These are phyloP conservation scores for Stenchaetothrips biformis DNA, from an alignment of 2,888 invertebrate species.

Conservation along the genomic window DNA sequence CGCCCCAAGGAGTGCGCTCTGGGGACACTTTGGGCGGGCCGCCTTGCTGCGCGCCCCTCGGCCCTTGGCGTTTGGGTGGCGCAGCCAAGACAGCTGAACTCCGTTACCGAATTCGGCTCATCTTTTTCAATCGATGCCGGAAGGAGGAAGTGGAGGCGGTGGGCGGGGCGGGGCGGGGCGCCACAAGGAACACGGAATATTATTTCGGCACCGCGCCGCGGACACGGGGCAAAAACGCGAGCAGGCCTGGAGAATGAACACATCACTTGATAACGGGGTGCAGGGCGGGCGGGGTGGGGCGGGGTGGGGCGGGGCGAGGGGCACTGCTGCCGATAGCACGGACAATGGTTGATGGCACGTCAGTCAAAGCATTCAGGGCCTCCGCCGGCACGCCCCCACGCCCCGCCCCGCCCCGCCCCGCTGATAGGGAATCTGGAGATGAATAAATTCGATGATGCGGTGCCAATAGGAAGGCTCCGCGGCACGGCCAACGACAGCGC, in stretches of 20 bases:
- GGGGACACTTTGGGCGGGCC: background rate
- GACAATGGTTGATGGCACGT: constrained; percentile 11
- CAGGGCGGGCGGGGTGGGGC: background rate
- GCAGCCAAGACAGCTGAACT: background rate
- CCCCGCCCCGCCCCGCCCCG: background rate
- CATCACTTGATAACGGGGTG: background rate
- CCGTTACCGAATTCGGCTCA: too few relatives aligned
- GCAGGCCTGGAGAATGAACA: background rate
- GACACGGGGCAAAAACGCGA: background rate
- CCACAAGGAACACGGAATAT: background rate
- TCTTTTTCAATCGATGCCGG: background rate
- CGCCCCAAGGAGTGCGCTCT: too few relatives aligned
- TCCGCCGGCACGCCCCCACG: background rate
- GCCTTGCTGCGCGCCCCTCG: background rate
- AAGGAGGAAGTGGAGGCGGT: background rate
- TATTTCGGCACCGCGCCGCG: background rate
- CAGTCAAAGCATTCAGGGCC: constrained; percentile 16
- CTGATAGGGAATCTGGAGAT: background rate
- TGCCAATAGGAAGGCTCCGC: background rate
- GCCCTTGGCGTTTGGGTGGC: background rate
- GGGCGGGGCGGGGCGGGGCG: background rate
- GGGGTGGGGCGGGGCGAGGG: background rate
- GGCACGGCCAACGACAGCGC: background rate
- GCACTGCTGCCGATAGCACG: background rate
- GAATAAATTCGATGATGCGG: constrained; percentile 13